Evolutionary conservation across 1,140 invertebrate species (phyloP).

Genomic region (Oreohelix idahoensis): DNA sequence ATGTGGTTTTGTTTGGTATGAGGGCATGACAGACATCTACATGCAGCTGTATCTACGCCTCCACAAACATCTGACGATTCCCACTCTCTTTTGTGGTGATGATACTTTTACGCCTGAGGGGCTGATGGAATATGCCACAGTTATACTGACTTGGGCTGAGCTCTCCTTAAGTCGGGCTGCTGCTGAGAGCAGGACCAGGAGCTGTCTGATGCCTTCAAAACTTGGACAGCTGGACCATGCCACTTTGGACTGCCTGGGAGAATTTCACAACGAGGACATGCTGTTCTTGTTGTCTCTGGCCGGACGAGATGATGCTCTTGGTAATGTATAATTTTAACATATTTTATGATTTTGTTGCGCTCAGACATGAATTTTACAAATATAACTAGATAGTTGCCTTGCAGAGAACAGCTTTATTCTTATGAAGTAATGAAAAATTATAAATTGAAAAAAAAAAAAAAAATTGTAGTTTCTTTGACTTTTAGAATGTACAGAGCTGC

Average conservation of each 20-base stretch:
- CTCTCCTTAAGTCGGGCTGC: conserved; percentile 35
- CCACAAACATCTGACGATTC: conserved; percentile 60
- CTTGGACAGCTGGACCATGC: background rate
- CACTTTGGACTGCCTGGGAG: background rate
- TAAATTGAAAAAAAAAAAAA: too few relatives aligned
- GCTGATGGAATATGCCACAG: background rate
- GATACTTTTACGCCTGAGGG: conserved; percentile 8
- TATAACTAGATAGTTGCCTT: too few relatives aligned
- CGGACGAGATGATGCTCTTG: conserved; percentile 19
- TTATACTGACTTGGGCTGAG: conserved; percentile 55
- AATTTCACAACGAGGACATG: conserved; percentile 43
- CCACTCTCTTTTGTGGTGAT: conserved; percentile 54
- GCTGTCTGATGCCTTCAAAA: background rate
- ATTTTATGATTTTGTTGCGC: too few relatives aligned
- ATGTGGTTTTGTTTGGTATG: conserved; percentile 36
- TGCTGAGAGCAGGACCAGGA: background rate
- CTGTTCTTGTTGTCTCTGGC: conserved; percentile 31
- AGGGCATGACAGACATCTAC: conserved; percentile 58
- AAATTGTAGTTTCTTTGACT: too few relatives aligned
- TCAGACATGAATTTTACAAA: too few relatives aligned
- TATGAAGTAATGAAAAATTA: too few relatives aligned
- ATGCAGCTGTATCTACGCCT: conserved; percentile 56
- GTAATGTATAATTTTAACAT: conserved; percentile 3
- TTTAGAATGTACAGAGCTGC: too few relatives aligned
- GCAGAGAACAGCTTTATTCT: too few relatives aligned